Base-by-base conservation (phyloP, 2,797 vertebrate genomes). In the Xiphorhynchus erythropygius region DNA sequence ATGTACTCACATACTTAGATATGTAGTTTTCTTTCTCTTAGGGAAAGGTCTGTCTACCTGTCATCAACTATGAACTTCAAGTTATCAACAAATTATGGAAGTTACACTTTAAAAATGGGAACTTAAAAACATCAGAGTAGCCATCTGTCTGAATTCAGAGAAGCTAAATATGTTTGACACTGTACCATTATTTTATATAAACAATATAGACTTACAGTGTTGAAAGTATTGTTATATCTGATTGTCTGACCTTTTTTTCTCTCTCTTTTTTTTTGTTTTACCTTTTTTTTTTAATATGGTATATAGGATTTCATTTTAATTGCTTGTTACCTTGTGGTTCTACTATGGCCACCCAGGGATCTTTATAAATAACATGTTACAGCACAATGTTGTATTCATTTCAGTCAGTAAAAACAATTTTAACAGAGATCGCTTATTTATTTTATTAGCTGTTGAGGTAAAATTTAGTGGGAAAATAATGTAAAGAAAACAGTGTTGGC, bases 301-400 rank as follows among this genome's bases (percentile, higher is more conserved):
- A 50, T 67, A 81, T 18, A 90, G 44, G 27, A 71, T 84, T 94
- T 94, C 32, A 39, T 89, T 93, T 95, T 97, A 97, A 97, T 93
- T 94, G 62, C 25, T 70, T 91, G 25, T 85, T 96, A 81, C 77
- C 44, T 41, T 57, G 17, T 23, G 59, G 7, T 84, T 95, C 67
- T 86, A 16, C 52, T 68, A 30, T 56, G 84, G 41, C 49, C 46
- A 86, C 52, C 16, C 37, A 73, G 49, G 92, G n/a, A 81, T 76
- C 83, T 89, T 92, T 89, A 32, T 67, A 91, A 94, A 76, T 70
- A 93, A 42, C 64, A 37, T 24, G 25, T 82, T 94, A 85, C 42
- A 83, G 84, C 42, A 92, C 28, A 69, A 33, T 56, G 11, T 67
- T 93, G 35, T 30, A 92, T 71, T 81, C 33, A 76, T 73, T 93